phyloP scores from a whole-genome alignment of 2,888 invertebrate species.

The Leptinotarsa haldemani region DNA sequence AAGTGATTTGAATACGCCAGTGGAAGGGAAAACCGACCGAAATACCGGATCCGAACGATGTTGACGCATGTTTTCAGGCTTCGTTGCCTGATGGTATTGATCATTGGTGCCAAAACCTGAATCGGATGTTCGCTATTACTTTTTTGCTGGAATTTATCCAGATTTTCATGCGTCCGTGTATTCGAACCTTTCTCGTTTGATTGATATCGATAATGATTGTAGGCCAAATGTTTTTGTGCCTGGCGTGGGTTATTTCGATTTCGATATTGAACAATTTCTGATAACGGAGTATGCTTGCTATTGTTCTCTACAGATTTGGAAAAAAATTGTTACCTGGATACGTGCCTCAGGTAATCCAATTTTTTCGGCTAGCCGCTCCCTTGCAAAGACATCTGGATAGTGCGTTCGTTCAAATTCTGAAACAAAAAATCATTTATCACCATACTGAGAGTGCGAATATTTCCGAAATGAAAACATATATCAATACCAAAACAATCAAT shows the following conservation, averaged over 20 bases:
- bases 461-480: too few relatives aligned
- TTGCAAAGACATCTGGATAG: conserved; percentile 96
- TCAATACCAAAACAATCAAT: too few relatives aligned
- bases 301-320: conserved; percentile 52
- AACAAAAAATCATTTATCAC: conserved; percentile 56
- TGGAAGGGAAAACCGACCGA: conserved; percentile 14
- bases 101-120: conserved; percentile 63
- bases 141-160: conserved; percentile 42
- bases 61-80: conserved; percentile 74
- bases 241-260: neutral
- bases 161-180: conserved; percentile 31
- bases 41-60: conserved; percentile 55
- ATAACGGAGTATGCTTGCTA: neutral
- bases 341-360: conserved; percentile 98
- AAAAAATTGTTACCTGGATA: conserved; percentile 90
- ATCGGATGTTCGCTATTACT: conserved; percentile 53
- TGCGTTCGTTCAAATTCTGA: conserved; percentile 97
- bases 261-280: neutral
- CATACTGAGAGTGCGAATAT: too few relatives aligned
- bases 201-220: conserved; percentile 7
- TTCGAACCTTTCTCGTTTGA: conserved; percentile 23
- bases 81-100: conserved; percentile 71
- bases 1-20: conserved; percentile 21
- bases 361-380: conserved; percentile 95
- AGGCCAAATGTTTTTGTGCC: neutral